Base-by-base conservation (phyloP, 1,140 invertebrate genomes). In the Goniozus legneri region DNA sequence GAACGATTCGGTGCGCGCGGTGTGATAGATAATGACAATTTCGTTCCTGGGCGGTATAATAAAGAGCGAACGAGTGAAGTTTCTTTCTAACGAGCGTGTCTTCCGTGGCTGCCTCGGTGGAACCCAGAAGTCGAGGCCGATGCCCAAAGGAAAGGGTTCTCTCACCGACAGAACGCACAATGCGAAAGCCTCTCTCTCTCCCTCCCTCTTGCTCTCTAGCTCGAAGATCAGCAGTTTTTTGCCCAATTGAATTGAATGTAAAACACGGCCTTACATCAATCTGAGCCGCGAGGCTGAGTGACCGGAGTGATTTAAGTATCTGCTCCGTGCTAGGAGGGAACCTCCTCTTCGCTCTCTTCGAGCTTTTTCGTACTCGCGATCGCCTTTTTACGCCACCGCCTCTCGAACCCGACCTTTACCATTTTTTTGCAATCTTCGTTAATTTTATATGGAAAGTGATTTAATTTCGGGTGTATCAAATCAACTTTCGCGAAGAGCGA, bases 221-320 rank as follows among this genome's bases (percentile, higher is more conserved):
- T 6, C 54, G 67, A 56, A 62, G 65, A 60, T 70, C 64, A 66
- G 68, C 59, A 68, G 65, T 71, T 72, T 72, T 72, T 71, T 71
- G 67, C 63, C 65, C 69, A 72, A 72, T 72, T 72, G 69, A 72
- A 72, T 72, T 72, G 68, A 73, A 75, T 75, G 72, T 75, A 75
- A 75, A 75, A 75, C 72, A 75, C 62, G 69, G 71, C 68, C 62
- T 72, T 73, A 72, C 70, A 75, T 75, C 72, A 75, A 75, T 75
- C 69, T 69, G 63, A 71, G 64, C 67, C 62, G 67, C 67, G 64
- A 68, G 64, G 52, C 70, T 71, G 70, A 71, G 67, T 73, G 71
- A 73, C 65, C 64, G 44, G 56, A 62, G 61, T 71, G 69, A 71
- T 73, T 73, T 73, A 74, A 71, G 69, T 62, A 64, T 67, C 56